Percentiles rank a stretch among this genome's conserved stretches.
Conservation (phyloP, 1,140 invertebrate species). For the Propsilocerus akamusi region DNA sequence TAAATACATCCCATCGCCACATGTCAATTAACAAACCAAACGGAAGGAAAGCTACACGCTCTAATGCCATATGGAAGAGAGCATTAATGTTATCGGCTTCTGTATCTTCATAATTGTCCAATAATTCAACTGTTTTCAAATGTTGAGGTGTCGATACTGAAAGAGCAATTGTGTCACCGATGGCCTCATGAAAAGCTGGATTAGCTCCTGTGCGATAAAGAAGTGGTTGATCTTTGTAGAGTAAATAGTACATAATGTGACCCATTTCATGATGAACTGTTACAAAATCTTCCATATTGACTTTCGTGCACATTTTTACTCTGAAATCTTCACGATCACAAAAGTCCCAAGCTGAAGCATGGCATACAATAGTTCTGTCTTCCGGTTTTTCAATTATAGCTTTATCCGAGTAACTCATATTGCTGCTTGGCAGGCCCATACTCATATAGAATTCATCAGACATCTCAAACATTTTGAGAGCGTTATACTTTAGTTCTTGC, state of each 20-base stretch:
- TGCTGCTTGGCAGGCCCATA: constrained; percentile 7
- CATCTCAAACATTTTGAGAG: constrained; percentile 49
- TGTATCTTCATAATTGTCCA: constrained; percentile 24
- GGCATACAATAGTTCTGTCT: constrained; percentile 42
- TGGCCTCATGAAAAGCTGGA: constrained; percentile 56
- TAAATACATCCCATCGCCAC: constrained; percentile 36
- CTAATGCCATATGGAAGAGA: constrained; percentile 36
- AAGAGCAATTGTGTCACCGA: constrained; percentile 46
- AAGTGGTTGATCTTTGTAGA: constrained; percentile 46
- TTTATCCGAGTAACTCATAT: constrained; percentile 1
- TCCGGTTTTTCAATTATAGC: constrained; percentile 28
- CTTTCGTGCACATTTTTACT: constrained; percentile 63
- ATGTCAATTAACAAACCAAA: constrained; percentile 32
- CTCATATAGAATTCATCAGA: constrained; percentile 59
- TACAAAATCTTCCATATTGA: constrained; percentile 43
- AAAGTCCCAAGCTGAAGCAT: constrained; percentile 29
- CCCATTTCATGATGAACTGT: constrained; percentile 64
- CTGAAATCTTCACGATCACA: constrained; percentile 26
- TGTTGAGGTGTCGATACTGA: constrained; percentile 38
- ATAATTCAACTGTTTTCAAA: constrained; percentile 24
- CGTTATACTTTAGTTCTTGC: constrained; percentile 32
- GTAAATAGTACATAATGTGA: constrained; percentile 54
- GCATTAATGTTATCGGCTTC: constrained; percentile 36
- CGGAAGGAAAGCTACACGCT: constrained; percentile 40
- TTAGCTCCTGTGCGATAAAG: constrained; percentile 51